Conservation (phyloP, 2,113 vertebrate genomes). For the Oncorhynchus tshawytscha region DNA sequence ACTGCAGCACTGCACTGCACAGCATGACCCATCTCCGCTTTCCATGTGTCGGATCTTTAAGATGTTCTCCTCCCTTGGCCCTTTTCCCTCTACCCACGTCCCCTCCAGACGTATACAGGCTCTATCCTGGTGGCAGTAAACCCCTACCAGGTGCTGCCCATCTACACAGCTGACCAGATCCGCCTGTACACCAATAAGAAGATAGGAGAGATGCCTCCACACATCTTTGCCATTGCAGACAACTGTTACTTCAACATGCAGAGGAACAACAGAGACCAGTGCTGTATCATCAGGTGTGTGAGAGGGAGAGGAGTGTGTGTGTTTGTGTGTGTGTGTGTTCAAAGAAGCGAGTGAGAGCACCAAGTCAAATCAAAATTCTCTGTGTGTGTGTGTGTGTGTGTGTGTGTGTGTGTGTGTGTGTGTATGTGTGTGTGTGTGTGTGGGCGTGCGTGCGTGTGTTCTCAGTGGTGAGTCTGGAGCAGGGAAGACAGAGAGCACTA, state of each 20-base stretch:
- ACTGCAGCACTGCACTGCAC: neutral
- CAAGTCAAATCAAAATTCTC: no score
- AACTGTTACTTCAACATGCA: constrained; percentile 99
- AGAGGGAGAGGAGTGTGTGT: no score
- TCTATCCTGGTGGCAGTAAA: constrained; percentile 97
- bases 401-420: neutral
- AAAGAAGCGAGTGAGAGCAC: no score
- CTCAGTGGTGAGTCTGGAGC: constrained; percentile 92
- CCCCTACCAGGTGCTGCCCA: constrained; percentile 95
- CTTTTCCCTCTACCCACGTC: neutral
- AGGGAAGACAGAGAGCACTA: constrained; percentile 97
- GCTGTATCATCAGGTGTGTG: constrained; percentile 92
- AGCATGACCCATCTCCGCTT: neutral
- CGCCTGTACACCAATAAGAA: constrained; percentile 98
- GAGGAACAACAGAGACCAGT: constrained; percentile 94
- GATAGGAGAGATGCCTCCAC: constrained; percentile 97
- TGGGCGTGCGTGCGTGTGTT: neutral
- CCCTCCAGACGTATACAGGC: constrained; percentile 88
- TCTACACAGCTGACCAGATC: constrained; percentile 96
- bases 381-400: neutral
- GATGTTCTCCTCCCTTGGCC: neutral
- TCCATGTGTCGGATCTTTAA: neutral
- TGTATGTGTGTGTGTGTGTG: neutral
- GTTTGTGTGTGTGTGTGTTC: no score
- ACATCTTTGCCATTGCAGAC: constrained; percentile 97